Evolutionary conservation across 1,140 invertebrate genomes (phyloP), one percentile per base, ranked within the genome.

Genomic region (Prorops nasuta): DNA sequence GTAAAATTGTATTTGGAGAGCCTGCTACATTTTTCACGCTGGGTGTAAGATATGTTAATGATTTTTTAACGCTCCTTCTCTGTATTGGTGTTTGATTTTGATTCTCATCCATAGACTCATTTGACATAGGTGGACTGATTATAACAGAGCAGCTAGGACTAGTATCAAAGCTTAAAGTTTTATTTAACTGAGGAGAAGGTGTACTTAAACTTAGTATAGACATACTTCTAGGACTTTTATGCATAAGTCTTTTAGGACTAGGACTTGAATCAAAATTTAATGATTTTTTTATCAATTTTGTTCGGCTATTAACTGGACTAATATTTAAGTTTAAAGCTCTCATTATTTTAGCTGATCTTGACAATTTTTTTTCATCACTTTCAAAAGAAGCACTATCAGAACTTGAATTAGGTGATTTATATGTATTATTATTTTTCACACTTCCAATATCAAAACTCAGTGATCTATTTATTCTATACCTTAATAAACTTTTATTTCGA

Each of bases 311-410:
- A 4, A 60, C 44, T 0, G 58, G 60, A 49, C 46, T 64, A 10
- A 43, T 52, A n/a, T 57, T 59, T 3, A 66, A 63, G 43, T 65
- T 65, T 3, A 75, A 47, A 9, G 69, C 64, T 28, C 58, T 63
- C 58, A 75, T 67, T 38, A 75, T 75, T 44, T 72, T 74, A 4
- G 70, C 65, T 0, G 72, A 72, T 45, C 72, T 63, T 1, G 70
- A 64, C 4, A 63, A 48, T 18, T 61, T 52, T 21, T 67, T 60
- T 1, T 56, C 38, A 10, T 56, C 38, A 10, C 45, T 46, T 14
- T 51, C 24, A 12, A 35, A 45, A 10, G 43, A 47, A 20, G 44
- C 43, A 36, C 31, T 47, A 1, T 58, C 51, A 0, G 59, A 22
- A 28, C 42, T 55, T 1, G 65, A 56, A 39, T 56, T 63, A 12